phyloP scores from a whole-genome alignment of 2,888 invertebrate genomes.

The Priocnemis perturbator region DNA sequence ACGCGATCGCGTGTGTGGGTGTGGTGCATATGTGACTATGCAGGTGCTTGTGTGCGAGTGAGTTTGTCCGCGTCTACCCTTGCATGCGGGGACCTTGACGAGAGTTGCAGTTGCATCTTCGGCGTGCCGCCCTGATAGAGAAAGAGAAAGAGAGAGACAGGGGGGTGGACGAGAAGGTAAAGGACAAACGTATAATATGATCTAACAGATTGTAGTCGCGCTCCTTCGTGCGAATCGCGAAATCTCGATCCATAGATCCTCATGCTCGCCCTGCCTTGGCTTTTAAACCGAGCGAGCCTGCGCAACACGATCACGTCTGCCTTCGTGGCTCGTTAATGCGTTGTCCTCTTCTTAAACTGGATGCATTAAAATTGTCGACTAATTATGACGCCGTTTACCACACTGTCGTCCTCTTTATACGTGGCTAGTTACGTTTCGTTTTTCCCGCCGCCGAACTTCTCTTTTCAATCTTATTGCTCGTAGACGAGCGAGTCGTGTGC shows the following conservation, averaged over 20 bases:
- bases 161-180: slow-evolving; percentile 62
- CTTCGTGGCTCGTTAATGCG: slow-evolving; percentile 7
- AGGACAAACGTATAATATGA: slow-evolving; percentile 63
- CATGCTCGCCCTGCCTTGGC: slow-evolving; percentile 27
- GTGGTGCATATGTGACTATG: not conserved
- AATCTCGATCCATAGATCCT: slow-evolving; percentile 61
- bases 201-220: slow-evolving; percentile 48
- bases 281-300: not conserved
- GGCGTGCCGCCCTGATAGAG: slow-evolving; percentile 32
- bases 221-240: slow-evolving; percentile 55
- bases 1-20: not conserved
- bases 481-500: too few species aligned
- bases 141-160: too few species aligned
- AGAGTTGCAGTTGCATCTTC: slow-evolving; percentile 61
- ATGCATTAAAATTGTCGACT: too few species aligned
- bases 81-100: slow-evolving; percentile 45
- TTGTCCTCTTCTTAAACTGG: not conserved
- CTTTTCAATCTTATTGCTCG: too few species aligned
- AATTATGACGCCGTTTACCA: too few species aligned
- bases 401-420: too few species aligned
- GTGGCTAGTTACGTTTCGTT: too few species aligned
- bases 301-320: slow-evolving; percentile 2
- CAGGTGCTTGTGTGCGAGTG: slow-evolving; percentile 35
- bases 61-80: slow-evolving; percentile 17
- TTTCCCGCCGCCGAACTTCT: too few species aligned